Conservation (phyloP, 2,797 vertebrate species). For the Crenuchus spilurus region DNA sequence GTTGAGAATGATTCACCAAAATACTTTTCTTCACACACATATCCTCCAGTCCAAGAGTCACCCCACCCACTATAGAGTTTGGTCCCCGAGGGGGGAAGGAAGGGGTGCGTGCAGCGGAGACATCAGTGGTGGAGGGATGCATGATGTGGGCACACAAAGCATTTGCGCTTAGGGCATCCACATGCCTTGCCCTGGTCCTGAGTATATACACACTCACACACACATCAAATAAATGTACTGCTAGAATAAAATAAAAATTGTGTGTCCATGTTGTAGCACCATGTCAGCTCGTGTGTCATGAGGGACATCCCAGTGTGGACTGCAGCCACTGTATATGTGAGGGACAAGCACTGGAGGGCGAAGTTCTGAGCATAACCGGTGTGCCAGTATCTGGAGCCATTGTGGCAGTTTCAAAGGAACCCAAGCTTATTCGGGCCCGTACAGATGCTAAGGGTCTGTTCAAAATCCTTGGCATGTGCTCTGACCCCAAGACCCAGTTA, state of each 20-base stretch:
- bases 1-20: no score
- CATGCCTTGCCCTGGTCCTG: no score
- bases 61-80: no score
- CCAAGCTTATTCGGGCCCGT: slow-evolving; percentile 66
- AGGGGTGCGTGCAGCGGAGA: no score
- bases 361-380: slow-evolving; percentile 74
- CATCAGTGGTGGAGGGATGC: no score
- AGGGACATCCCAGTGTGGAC: slow-evolving; percentile 73
- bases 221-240: background rate
- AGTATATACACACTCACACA: no score
- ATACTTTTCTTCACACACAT: no score
- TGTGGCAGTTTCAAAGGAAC: slow-evolving; percentile 72
- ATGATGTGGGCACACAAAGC: no score
- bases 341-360: slow-evolving; percentile 76
- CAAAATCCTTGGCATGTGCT: slow-evolving; percentile 78
- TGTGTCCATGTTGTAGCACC: slow-evolving; percentile 55
- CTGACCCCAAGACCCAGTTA: slow-evolving; percentile 66
- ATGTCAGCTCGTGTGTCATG: slow-evolving; percentile 72
- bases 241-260: background rate
- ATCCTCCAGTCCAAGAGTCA: no score
- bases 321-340: slow-evolving; percentile 83
- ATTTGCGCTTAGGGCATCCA: no score
- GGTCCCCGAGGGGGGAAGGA: no score
- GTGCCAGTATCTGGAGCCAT: slow-evolving; percentile 74
- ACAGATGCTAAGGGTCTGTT: slow-evolving; percentile 82